Base-by-base conservation (phyloP, 2,113 vertebrate species). In the Oxyura jamaicensis region DNA sequence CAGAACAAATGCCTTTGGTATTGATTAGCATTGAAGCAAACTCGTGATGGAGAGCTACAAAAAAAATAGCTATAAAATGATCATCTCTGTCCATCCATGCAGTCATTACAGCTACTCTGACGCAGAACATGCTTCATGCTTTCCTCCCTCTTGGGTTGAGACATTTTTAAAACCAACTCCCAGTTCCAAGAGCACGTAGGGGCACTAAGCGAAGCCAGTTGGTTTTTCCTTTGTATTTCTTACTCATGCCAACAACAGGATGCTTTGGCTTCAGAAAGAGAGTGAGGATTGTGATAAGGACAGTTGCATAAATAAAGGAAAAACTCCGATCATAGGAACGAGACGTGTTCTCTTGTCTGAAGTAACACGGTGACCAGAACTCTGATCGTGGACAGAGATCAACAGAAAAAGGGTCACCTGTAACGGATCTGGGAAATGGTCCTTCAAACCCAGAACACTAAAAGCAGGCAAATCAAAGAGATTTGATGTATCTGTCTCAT, bases 391-490 rank as follows among this genome's bases (percentile, higher is more conserved):
- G 55, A 55, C 79, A 90, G 69, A 88, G 41, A 50, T 42, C 82
- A 73, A 90, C 65, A 88, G 88, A 80, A 93, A 96, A 69, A 58
- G 33, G 3, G 31, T 71, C 94, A 90, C 75, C 86, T 2, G 6
- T 28, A 63, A 26, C 52, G 53, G 17, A 20, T n/a, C 59, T 23
- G 63, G 80, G 41, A 93, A 80, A 6, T 15, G 21, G 17, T 63
- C 59, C 56, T 65, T 90, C 83, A 56, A 60, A 60, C 59, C 71
- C 46, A 18, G 46, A 86, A 21, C 22, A 26, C 5, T 83, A 59
- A 88, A 74, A 79, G 6, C 33, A 81, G 67, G 16, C 10, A 83
- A 35, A 93, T 58, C 15, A 5, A 84, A 41, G 4, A 76, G 35
- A 79, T 66, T 26, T 52, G 29, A 52, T 68, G 76, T 0, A 2